Evolutionary conservation across 2,113 vertebrate species (phyloP).

Genomic region (Columbina picui): DNA sequence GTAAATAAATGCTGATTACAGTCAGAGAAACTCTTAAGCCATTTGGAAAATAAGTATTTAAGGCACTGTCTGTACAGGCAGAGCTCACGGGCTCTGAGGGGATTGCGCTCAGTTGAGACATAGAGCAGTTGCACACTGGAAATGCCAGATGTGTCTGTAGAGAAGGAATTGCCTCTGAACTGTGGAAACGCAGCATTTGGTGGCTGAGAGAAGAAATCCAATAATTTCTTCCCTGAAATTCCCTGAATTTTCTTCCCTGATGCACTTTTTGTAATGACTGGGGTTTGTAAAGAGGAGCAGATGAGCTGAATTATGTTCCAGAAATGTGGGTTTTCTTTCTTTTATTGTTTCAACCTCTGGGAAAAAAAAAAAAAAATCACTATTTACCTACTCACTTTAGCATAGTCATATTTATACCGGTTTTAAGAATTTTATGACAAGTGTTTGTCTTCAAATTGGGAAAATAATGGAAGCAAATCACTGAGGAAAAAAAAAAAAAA

Average conservation of each 20-base stretch:
- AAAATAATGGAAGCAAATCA: neutral
- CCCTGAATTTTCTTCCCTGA: neutral
- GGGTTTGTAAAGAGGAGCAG: neutral
- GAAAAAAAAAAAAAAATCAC: neutral
- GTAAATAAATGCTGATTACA: accelerated
- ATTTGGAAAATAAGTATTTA: accelerated
- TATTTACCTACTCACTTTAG: neutral
- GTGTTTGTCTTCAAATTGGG: neutral
- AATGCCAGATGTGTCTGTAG: accelerated
- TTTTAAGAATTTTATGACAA: neutral
- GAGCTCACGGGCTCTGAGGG: accelerated
- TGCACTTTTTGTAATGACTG: constrained; percentile 50
- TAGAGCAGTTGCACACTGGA: accelerated
- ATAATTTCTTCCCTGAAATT: constrained; percentile 10
- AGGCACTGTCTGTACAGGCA: accelerated
- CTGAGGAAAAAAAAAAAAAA: neutral
- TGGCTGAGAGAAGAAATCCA: neutral
- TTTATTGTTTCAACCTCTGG: neutral
- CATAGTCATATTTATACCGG: neutral
- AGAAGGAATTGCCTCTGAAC: neutral
- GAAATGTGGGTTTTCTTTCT: neutral
- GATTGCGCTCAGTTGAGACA: neutral
- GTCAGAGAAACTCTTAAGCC: neutral
- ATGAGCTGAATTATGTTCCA: neutral
- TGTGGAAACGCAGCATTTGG: neutral